Evolutionary conservation across 1,140 invertebrate species (phyloP), one percentile per base, ranked within the genome.

Genomic region (Bombus pascuorum): DNA sequence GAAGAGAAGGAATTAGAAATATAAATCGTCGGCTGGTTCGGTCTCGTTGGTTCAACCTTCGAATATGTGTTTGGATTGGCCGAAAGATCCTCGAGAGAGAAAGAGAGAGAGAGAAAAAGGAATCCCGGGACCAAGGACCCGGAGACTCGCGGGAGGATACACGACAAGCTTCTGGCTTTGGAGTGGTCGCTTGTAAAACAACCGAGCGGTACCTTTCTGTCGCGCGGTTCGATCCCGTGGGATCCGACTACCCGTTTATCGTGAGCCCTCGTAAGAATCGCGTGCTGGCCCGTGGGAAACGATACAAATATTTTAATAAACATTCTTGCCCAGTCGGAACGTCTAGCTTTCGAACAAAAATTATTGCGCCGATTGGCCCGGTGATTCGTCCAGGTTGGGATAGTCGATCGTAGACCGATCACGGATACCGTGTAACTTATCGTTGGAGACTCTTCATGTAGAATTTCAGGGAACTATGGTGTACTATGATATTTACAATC

Each of bases 101-200:
- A 81, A 47, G 44, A 47, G 44, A 39, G 59, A n/a, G 65, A 79
- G 82, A 83, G 85, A 81, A 83, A 87, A 85, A 91, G 87, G 89
- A 88, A 88, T 88, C 89, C 87, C 83, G 81, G 75, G 88, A 87
- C 83, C 80, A 88, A 90, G 86, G 87, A 90, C 78, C 85, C 87
- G 77, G 75, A 73, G 85, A 86, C 81, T 85, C 85, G 85, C 77
- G 84, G 81, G 88, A 89, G 90, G 85, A 90, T 87, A 88, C 87
- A 87, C 87, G 89, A 92, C 91, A 91, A 92, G 91, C 91, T 92
- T 92, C 92, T 92, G 91, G 89, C 91, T 92, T 92, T 84, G 81
- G 82, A 92, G 91, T 92, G 91, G 90, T 76, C 89, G 85, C 91
- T 92, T 92, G 91, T 92, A 92, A 91, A 92, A 92, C 92, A 92